phyloP scores from a whole-genome alignment of 2,113 vertebrate species.

The Enhydra lutris region DNA sequence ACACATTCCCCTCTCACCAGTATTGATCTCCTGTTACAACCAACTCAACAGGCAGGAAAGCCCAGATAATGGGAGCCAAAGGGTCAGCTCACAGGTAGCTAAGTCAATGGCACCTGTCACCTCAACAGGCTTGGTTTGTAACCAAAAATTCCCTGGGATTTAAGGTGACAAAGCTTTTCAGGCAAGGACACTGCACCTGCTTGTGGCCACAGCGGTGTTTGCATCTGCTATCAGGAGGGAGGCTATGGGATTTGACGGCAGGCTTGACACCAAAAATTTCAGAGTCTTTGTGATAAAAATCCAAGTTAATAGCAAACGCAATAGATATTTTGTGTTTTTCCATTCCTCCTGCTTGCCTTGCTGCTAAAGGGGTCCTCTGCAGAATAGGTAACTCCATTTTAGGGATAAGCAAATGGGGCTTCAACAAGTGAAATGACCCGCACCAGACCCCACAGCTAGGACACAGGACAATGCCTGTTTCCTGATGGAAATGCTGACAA shows the following conservation, averaged over 20 bases:
- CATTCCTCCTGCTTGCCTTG: background rate
- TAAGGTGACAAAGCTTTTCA: background rate
- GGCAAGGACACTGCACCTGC: background rate
- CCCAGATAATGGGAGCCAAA: background rate
- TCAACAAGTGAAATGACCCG: background rate
- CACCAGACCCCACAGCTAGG: background rate
- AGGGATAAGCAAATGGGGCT: background rate
- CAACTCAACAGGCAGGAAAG: background rate
- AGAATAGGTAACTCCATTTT: background rate
- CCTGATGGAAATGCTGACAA: background rate
- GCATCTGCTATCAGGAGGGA: background rate
- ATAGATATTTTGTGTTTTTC: background rate
- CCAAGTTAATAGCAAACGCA: background rate
- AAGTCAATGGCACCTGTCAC: background rate
- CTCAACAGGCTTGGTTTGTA: background rate
- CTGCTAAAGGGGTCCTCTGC: background rate
- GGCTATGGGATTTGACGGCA: background rate
- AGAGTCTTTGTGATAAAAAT: background rate
- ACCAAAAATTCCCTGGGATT: background rate
- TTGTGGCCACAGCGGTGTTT: background rate
- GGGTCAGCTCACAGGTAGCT: background rate
- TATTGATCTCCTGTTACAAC: constrained; percentile 1
- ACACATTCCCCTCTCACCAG: background rate
- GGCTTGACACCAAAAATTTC: background rate
- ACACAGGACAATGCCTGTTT: background rate